Conservation (phyloP, 2,888 invertebrate species). For the Megamerina dolium region DNA sequence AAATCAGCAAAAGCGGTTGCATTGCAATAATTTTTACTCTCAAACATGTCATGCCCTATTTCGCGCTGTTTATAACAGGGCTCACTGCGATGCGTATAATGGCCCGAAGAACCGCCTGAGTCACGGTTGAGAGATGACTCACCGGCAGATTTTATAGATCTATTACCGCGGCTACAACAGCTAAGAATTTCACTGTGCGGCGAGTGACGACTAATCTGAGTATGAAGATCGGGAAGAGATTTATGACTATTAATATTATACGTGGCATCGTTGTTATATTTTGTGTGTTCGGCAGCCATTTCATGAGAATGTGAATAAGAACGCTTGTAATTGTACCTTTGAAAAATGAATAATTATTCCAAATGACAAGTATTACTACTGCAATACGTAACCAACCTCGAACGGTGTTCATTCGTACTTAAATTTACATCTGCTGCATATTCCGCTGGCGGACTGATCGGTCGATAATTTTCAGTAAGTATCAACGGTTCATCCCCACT, state of each 20-base stretch:
- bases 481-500: constrained; percentile 41
- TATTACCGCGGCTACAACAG: constrained; percentile 49
- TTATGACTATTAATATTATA: constrained; percentile 68
- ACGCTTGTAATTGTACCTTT: constrained; percentile 50
- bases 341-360: constrained; percentile 5
- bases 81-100: constrained; percentile 76
- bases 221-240: constrained; percentile 72
- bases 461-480: constrained; percentile 52
- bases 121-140: constrained; percentile 67
- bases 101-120: constrained; percentile 76
- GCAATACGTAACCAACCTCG: constrained; percentile 31
- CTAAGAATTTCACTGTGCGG: constrained; percentile 50
- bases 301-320: constrained; percentile 62
- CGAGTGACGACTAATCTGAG: constrained; percentile 53
- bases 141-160: constrained; percentile 53
- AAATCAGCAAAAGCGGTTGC: constrained; percentile 35
- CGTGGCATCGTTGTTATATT: constrained; percentile 30
- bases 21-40: constrained; percentile 26
- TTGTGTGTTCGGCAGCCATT: constrained; percentile 50
- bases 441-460: constrained; percentile 68
- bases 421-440: constrained; percentile 53
- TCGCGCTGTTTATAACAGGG: constrained; percentile 53
- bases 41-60: constrained; percentile 26
- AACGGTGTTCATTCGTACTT: constrained; percentile 37
- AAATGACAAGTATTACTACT: background rate